Conservation (phyloP, 2,113 vertebrate genomes). For the Xiphophorus maculatus region DNA sequence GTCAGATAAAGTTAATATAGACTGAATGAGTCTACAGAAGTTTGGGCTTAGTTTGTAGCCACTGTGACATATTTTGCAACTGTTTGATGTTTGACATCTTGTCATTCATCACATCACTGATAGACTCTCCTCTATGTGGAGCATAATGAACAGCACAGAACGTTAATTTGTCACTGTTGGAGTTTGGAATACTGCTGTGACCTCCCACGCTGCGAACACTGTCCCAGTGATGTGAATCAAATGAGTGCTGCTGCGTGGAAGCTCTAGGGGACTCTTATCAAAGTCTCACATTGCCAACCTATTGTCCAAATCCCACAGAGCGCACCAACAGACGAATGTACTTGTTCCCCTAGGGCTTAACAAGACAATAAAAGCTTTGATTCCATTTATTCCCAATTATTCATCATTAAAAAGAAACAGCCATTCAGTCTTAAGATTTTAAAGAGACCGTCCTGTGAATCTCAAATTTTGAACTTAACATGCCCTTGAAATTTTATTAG, state of each 20-base stretch:
- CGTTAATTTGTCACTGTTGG: not conserved
- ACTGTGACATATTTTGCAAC: not conserved
- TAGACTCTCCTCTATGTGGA: not conserved
- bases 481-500: not conserved
- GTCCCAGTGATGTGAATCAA: conserved; percentile 4
- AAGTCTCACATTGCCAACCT: conserved; percentile 19
- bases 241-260: not conserved
- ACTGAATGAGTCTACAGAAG: no score
- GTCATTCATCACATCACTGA: not conserved
- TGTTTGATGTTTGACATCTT: not conserved
- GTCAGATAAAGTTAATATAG: not conserved
- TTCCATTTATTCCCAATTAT: not conserved
- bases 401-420: no score
- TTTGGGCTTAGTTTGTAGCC: not conserved
- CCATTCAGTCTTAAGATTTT: no score
- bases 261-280: conserved; percentile 13
- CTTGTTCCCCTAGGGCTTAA: not conserved
- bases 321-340: conserved; percentile 23
- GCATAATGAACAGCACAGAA: not conserved
- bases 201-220: conserved; percentile 27
- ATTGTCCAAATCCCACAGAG: conserved; percentile 19
- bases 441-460: no score
- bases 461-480: not conserved
- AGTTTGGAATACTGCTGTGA: conserved; percentile 35
- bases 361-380: not conserved